A percentile compares a stretch with the other conserved stretches of the same genome.
phyloP scores from a whole-genome alignment of 2,888 invertebrate genomes.

The Muschampia plurimacula region DNA sequence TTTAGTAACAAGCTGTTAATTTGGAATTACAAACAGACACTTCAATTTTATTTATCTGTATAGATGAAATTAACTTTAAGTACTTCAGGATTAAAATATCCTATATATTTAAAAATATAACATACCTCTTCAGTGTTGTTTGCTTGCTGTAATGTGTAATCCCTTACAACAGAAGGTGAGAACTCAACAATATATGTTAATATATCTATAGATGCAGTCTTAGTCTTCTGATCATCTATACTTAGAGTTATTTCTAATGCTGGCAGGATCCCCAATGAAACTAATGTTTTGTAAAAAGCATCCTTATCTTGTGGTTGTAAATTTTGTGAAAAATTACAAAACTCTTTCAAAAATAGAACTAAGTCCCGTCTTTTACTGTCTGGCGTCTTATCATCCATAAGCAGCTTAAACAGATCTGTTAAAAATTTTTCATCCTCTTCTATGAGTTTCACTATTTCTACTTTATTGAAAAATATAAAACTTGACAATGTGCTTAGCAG shows the following conservation, averaged over 20 bases:
- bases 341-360: slow-evolving; percentile 98
- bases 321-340: slow-evolving; percentile 99
- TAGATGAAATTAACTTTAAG: too few relatives aligned
- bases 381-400: slow-evolving; percentile 95
- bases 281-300: slow-evolving; percentile 97
- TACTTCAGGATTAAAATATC: too few relatives aligned
- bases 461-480: slow-evolving; percentile 99
- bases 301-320: slow-evolving; percentile 99
- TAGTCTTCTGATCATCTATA: slow-evolving; percentile 97
- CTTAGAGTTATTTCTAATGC: slow-evolving; percentile 96
- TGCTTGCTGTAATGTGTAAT: slow-evolving; percentile 97
- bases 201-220: slow-evolving; percentile 98
- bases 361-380: slow-evolving; percentile 95
- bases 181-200: slow-evolving; percentile 99
- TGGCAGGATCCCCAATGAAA: slow-evolving; percentile 94
- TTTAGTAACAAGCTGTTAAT: too few relatives aligned
- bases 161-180: slow-evolving; percentile 98
- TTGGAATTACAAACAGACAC: too few relatives aligned
- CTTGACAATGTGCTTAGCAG: slow-evolving; percentile 98
- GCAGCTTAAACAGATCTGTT: slow-evolving; percentile 96
- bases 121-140: slow-evolving; percentile 94
- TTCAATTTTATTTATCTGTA: too few relatives aligned
- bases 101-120: not conserved
- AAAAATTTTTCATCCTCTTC: slow-evolving; percentile 99
- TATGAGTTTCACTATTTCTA: slow-evolving; percentile 99